Evolutionary conservation across 2,797 vertebrate genomes (phyloP).

Genomic region (Ctenopoma multispine): DNA sequence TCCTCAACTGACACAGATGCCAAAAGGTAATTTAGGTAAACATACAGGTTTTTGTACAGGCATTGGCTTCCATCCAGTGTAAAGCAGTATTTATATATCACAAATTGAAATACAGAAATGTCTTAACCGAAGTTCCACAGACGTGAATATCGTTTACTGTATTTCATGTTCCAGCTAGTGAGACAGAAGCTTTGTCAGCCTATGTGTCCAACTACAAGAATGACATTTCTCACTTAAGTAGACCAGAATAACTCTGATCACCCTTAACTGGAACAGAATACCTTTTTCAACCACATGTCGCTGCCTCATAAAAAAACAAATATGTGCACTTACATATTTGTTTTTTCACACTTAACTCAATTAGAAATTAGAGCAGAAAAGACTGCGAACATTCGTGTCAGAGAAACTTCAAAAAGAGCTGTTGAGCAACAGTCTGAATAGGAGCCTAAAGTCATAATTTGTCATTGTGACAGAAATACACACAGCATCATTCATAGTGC

Average conservation of each 20-base stretch:
- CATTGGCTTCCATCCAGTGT: conserved; percentile 5
- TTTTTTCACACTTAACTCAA: not conserved
- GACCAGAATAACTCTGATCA: not conserved
- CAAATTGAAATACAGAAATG: not conserved
- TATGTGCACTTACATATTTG: not conserved
- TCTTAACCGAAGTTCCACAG: too few species aligned
- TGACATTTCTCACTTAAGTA: not conserved
- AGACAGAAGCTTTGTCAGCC: not conserved
- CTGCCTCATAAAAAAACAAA: not conserved
- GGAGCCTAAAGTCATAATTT: conserved; percentile 41
- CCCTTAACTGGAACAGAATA: not conserved
- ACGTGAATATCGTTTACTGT: too few species aligned
- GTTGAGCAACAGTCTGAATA: conserved; percentile 20
- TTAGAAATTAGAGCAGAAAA: not conserved
- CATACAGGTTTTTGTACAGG: not conserved
- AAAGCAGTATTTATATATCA: not conserved
- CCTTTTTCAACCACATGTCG: not conserved
- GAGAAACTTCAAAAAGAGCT: conserved; percentile 27
- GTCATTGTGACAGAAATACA: conserved; percentile 58
- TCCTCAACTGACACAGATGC: conserved; percentile 9
- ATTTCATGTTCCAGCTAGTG: not conserved
- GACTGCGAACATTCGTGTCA: not conserved
- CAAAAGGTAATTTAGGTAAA: conserved; percentile 24
- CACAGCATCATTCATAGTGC: conserved; percentile 58
- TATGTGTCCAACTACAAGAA: not conserved